Evolutionary conservation across 2,113 vertebrate genomes (phyloP).

Genomic region (Leptodactylus fuscus): DNA sequence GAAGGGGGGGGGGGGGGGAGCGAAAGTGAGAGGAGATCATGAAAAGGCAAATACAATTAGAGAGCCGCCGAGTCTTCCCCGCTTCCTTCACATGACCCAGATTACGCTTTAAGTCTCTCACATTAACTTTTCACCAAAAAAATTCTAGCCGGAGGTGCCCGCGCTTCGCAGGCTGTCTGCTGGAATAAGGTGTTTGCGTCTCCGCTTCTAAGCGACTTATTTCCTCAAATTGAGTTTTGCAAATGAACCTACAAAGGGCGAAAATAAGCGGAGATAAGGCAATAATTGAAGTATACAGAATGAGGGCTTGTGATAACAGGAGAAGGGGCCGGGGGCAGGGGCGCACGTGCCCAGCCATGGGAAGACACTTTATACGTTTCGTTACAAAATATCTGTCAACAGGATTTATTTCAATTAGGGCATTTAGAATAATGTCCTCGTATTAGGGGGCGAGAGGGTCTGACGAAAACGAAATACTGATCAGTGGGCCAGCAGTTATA

Average conservation of each 20-base stretch:
- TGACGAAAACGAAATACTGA: too few relatives aligned
- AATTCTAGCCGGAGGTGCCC: slow-evolving; percentile 19
- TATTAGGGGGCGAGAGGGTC: too few relatives aligned
- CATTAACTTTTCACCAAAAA: slow-evolving; percentile 24
- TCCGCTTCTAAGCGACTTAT: not conserved
- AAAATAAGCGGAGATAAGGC: not conserved
- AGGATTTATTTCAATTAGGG: not conserved
- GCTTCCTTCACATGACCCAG: slow-evolving; percentile 31
- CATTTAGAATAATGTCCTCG: too few relatives aligned
- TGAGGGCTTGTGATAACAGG: not conserved
- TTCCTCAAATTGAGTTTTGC: slow-evolving; percentile 8
- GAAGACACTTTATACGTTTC: too few relatives aligned
- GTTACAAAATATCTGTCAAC: not conserved
- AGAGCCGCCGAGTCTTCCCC: not conserved
- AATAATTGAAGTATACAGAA: not conserved
- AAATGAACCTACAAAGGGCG: slow-evolving; percentile 3
- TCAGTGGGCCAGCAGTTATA: too few relatives aligned
- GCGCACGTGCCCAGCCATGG: too few relatives aligned
- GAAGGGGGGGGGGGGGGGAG: not conserved
- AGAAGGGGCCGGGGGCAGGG: not conserved
- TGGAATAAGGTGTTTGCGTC: not conserved
- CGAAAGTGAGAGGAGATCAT: slow-evolving; percentile 11
- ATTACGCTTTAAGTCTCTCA: slow-evolving; percentile 10
- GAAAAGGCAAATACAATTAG: slow-evolving; percentile 30
- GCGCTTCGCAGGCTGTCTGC: slow-evolving; percentile 1